Base-by-base conservation (phyloP, 2,113 vertebrate genomes). In the Nothobranchius furzeri region DNA sequence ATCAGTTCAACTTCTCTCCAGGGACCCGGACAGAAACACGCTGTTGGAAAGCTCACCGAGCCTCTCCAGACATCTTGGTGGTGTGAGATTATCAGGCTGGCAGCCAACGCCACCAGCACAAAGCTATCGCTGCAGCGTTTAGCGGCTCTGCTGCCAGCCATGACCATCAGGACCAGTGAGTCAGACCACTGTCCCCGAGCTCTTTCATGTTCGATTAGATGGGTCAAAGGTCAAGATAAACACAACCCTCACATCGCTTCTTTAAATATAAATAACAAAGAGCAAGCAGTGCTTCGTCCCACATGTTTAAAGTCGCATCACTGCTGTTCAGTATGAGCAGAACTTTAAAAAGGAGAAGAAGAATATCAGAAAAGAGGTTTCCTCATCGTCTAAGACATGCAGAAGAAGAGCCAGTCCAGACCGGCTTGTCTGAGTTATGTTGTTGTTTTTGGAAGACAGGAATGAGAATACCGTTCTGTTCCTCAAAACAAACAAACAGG, bases 41-140 rank as follows among this genome's bases (percentile, higher is more conserved):
- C 59, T 71, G 49, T 64, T 79, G 73, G 76, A 66, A 71, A 80
- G 68, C 59, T 85, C 76, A 72, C 3, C 36, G 69, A 73, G 76
- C 69, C 6, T 55, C 67, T 83, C 68, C 82, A 81, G 73, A 88
- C 87, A 85, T 86, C 84, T 84, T 77, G 79, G 78, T 88, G 73
- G 70, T 46, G 54, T 85, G 86, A 85, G 65, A 71, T 76, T 79
- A 87, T 84, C 85, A 25, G 66, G 65, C 61, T n/a, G 59, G 73
- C 72, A 70, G 86, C 78, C 73, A 81, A 67, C 67, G 74, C 57
- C 59, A 53, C 69, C 56, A 64, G 58, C 47, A 59, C 60, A 73
- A 61, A 35, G 30, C 61, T 73, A 82, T 81, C 72, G 69, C 63
- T 20, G 60, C 57, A 58, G 58, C 64, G 64, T 64, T 70, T 64